phyloP scores from a whole-genome alignment of 2,888 invertebrate species.

The Halocaridina rubra region DNA sequence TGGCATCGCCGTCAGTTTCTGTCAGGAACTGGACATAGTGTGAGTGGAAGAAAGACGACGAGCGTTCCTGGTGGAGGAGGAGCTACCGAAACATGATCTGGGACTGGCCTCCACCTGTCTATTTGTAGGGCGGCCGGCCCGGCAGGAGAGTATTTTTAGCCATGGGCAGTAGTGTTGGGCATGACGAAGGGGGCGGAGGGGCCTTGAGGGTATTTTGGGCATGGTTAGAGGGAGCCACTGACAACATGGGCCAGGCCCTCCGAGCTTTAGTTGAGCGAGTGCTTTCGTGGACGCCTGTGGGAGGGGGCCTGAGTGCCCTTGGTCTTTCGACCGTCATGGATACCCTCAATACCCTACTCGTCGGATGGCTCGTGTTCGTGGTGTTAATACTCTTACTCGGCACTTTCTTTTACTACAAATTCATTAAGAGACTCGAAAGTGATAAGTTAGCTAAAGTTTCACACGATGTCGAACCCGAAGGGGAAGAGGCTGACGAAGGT shows the following conservation, averaged over 20 bases:
- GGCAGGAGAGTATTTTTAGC: conserved; percentile 49
- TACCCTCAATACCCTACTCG: conserved; percentile 57
- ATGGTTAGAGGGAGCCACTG: conserved; percentile 54
- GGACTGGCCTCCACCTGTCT: conserved; percentile 49
- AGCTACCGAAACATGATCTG: conserved; percentile 43
- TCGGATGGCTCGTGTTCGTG: conserved; percentile 61
- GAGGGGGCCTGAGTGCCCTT: conserved; percentile 32
- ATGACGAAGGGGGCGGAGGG: conserved; percentile 35
- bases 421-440: conserved; percentile 27
- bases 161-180: conserved; percentile 58
- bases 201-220: conserved; percentile 58
- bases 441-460: background rate
- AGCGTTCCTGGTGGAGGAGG: background rate
- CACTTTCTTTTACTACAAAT: conserved; percentile 55
- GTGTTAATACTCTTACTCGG: conserved; percentile 45
- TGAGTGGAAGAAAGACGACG: background rate
- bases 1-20: background rate
- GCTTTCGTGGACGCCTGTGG: conserved; percentile 46
- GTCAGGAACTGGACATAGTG: too few species aligned
- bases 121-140: conserved; percentile 52
- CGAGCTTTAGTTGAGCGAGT: conserved; percentile 48
- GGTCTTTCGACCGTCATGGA: conserved; percentile 52
- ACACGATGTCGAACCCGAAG: background rate
- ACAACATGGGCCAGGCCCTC: conserved; percentile 38
- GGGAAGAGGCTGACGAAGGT: background rate